Percentiles rank a stretch among this genome's conserved stretches.
phyloP scores from a whole-genome alignment of 2,888 invertebrate species.

The Quadroppia sp. region DNA sequence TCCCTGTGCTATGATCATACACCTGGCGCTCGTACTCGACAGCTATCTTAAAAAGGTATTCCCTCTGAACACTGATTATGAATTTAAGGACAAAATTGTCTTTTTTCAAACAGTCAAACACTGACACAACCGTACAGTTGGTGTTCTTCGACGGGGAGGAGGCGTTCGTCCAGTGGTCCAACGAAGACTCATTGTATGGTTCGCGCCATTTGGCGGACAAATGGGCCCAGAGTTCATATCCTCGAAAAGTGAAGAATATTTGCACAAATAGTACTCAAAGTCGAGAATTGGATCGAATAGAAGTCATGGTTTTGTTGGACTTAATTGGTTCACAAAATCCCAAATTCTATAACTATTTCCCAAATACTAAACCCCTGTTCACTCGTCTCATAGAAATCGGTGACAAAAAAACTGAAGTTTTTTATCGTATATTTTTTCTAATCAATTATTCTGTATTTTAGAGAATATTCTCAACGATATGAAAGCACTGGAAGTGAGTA shows the following conservation, averaged over 20 bases:
- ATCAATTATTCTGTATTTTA: constrained; percentile 45
- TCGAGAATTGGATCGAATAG: constrained; percentile 65
- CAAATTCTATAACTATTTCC: constrained; percentile 75
- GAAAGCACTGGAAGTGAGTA: constrained; percentile 46
- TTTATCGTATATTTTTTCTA: not conserved
- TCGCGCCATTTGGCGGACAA: constrained; percentile 78
- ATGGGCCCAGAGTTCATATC: constrained; percentile 59
- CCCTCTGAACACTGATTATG: too few species aligned
- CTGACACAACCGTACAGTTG: constrained; percentile 31
- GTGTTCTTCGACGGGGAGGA: constrained; percentile 66
- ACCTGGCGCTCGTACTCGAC: constrained; percentile 60
- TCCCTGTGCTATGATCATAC: constrained; percentile 85
- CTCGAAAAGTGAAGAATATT: not conserved
- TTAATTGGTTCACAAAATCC: constrained; percentile 83
- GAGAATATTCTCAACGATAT: constrained; percentile 50
- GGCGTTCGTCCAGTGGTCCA: constrained; percentile 82
- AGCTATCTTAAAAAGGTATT: constrained; percentile 56
- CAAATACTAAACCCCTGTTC: constrained; percentile 71
- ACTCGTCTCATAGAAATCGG: constrained; percentile 65
- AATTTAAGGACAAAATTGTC: too few species aligned
- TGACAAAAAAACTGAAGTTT: constrained; percentile 46
- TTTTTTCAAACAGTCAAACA: not conserved
- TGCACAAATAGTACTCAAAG: not conserved
- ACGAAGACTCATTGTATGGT: constrained; percentile 88
- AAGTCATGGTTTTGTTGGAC: constrained; percentile 73